Percentiles rank a stretch among this genome's conserved stretches.
These are phyloP conservation scores for Bufo gargarizans DNA, from an alignment of 2,113 vertebrate species.

Conservation along the genomic window DNA sequence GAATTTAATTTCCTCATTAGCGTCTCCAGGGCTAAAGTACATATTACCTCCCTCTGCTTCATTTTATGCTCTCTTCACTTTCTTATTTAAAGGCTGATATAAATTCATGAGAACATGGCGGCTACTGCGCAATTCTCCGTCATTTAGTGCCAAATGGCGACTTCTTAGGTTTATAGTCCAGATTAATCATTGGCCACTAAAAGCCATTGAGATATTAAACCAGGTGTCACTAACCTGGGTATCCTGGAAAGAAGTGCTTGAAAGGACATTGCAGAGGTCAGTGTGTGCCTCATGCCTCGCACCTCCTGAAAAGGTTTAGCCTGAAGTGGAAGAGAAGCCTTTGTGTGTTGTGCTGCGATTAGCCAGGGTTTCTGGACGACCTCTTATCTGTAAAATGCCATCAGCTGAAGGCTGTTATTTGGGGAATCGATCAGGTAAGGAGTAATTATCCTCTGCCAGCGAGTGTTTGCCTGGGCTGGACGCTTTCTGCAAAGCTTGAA, in stretches of 20 bases:
- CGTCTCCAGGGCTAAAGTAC: not conserved
- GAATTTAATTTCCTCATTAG: not conserved
- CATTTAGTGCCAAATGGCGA: not conserved
- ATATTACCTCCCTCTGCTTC: not conserved
- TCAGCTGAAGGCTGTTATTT: not conserved
- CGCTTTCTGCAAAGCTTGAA: not conserved
- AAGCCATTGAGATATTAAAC: not conserved
- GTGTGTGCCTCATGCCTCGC: too few relatives aligned
- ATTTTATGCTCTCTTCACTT: not conserved
- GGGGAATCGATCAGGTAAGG: not conserved
- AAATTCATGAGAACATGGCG: not conserved
- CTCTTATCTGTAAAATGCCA: not conserved
- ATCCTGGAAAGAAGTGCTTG: not conserved
- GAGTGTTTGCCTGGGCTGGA: not conserved
- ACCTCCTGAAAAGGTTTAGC: not conserved
- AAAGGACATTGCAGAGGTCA: too few relatives aligned
- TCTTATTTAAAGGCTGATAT: not conserved
- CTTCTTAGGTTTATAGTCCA: not conserved
- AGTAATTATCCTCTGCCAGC: not conserved
- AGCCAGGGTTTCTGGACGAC: not conserved
- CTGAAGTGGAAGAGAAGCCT: not conserved
- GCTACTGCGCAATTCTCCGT: not conserved
- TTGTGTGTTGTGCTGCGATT: not conserved
- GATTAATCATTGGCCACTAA: not conserved
- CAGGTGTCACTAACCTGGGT: not conserved